Conservation (phyloP, 2,113 vertebrate species). For the Pangasianodon gigas region DNA sequence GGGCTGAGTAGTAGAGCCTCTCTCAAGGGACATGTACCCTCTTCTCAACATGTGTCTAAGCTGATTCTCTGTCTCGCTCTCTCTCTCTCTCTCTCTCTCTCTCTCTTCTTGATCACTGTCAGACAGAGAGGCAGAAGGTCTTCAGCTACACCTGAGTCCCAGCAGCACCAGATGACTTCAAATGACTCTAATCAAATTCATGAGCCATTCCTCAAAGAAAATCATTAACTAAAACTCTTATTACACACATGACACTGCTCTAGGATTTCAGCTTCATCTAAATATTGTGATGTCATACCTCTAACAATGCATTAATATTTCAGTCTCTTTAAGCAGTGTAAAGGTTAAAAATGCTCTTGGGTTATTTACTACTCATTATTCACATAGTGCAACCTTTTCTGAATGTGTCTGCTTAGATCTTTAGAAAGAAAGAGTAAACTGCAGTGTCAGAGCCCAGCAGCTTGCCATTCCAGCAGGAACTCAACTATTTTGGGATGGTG, state of each 20-base stretch:
- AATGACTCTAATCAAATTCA: conserved; percentile 14
- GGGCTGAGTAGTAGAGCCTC: conserved; percentile 45
- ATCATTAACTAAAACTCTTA: background rate
- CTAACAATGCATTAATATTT: background rate
- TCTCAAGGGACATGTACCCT: conserved; percentile 45
- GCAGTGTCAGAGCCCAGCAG: conserved; percentile 35
- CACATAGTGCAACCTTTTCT: background rate
- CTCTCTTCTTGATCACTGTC: conserved; percentile 46
- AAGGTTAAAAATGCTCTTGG: background rate
- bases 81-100: background rate
- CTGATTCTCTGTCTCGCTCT: conserved; percentile 16
- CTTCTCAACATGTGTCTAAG: conserved; percentile 47
- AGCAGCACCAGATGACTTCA: conserved; percentile 29
- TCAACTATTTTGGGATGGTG: conserved; percentile 50
- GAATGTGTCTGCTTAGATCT: background rate
- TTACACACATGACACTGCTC: background rate
- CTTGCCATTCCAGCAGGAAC: conserved; percentile 24
- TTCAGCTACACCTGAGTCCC: conserved; percentile 51
- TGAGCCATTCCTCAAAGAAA: conserved; percentile 5
- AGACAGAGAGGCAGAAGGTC: conserved; percentile 42
- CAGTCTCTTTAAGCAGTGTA: background rate
- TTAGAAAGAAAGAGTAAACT: conserved; percentile 6
- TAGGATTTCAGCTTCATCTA: background rate
- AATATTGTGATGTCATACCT: background rate
- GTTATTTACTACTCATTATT: conserved; percentile 11